These are phyloP conservation scores for Centropyge bicolor DNA, from an alignment of 2,797 vertebrate genomes.

Conservation along the genomic window DNA sequence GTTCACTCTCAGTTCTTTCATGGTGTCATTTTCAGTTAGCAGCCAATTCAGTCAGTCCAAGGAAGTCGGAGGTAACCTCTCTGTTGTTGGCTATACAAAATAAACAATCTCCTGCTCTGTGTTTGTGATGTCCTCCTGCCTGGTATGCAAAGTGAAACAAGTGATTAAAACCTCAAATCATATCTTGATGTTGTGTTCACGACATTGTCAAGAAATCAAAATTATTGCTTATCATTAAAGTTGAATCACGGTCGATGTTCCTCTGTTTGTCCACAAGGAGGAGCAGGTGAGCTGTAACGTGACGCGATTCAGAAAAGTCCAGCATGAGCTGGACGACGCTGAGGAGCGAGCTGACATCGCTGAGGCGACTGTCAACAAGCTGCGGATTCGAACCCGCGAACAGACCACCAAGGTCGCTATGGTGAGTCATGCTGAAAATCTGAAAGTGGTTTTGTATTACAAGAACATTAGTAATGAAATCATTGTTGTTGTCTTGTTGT, in stretches of 20 bases:
- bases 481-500: not conserved
- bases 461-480: not conserved
- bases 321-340: conserved; percentile 92
- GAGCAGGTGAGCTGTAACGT: conserved; percentile 90
- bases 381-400: conserved; percentile 86
- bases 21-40: too few species aligned
- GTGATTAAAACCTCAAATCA: too few species aligned
- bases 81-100: too few species aligned
- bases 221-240: not conserved
- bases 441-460: not conserved
- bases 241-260: not conserved
- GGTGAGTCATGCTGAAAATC: conserved; percentile 46
- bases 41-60: too few species aligned
- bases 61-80: too few species aligned
- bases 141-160: too few species aligned
- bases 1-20: too few species aligned
- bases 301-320: conserved; percentile 90
- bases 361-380: conserved; percentile 92
- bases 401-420: conserved; percentile 68
- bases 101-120: too few species aligned
- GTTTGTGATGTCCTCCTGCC: too few species aligned
- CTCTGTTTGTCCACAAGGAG: conserved; percentile 83
- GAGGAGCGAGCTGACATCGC: conserved; percentile 94
- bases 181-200: too few species aligned
- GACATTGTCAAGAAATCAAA: too few species aligned